phyloP scores from a whole-genome alignment of 2,113 vertebrate species.

The Chlamydotis undulata region DNA sequence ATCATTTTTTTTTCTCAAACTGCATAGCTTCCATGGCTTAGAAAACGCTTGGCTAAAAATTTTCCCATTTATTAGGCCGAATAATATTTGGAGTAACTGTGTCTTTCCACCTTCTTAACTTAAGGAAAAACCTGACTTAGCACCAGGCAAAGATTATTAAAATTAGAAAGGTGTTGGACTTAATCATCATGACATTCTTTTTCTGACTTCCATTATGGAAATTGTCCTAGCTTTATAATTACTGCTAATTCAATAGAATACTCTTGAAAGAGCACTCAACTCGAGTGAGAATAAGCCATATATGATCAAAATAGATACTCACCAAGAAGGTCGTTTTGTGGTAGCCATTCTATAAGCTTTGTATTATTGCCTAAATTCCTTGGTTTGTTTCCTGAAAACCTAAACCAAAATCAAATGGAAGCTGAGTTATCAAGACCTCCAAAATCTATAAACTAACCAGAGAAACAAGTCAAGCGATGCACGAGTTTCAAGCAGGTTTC shows the following conservation, averaged over 20 bases:
- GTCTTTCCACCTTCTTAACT: not conserved
- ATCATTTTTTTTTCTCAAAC: not conserved
- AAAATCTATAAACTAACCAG: not conserved
- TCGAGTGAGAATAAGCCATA: not conserved
- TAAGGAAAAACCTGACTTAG: not conserved
- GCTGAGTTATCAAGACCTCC: not conserved
- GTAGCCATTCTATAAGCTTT: conserved; percentile 96
- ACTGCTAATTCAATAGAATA: not conserved
- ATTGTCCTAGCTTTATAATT: not conserved
- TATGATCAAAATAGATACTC: conserved; percentile 51
- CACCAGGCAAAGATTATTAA: not conserved
- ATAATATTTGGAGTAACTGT: not conserved
- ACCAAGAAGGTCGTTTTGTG: conserved; percentile 97
- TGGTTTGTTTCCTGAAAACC: conserved; percentile 93
- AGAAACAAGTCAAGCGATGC: not conserved
- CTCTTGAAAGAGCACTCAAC: not conserved
- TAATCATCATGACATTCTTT: not conserved
- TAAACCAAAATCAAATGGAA: conserved; percentile 53
- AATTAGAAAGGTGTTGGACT: not conserved
- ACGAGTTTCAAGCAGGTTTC: not conserved
- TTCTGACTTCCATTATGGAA: not conserved
- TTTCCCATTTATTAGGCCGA: not conserved
- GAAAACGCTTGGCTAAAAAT: too few species aligned
- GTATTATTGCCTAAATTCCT: conserved; percentile 96
- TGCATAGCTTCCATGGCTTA: not conserved